Conservation (phyloP, 2,797 vertebrate genomes). For the Parotocinclus haroldoi region DNA sequence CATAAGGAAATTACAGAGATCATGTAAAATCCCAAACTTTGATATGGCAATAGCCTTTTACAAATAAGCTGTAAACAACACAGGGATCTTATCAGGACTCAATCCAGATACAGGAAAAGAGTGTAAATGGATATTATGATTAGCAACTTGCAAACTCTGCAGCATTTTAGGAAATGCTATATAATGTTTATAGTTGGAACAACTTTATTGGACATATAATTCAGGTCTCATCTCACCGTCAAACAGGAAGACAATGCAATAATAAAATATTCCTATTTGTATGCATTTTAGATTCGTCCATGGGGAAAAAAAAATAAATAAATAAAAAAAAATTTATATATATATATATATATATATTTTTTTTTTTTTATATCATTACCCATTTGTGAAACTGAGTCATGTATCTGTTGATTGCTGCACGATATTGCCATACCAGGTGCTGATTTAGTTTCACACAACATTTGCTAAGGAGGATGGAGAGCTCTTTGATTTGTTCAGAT, state of each 20-base stretch:
- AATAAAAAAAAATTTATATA: too few species aligned
- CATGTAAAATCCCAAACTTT: too few species aligned
- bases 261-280: too few species aligned
- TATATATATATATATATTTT: too few species aligned
- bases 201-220: neutral
- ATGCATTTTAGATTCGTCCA: constrained; percentile 14
- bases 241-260: neutral
- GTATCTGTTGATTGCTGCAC: constrained; percentile 39
- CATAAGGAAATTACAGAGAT: too few species aligned
- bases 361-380: constrained; percentile 32
- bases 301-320: constrained; percentile 1
- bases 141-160: too few species aligned
- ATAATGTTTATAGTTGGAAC: neutral
- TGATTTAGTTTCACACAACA: constrained; percentile 39
- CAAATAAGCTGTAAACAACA: too few species aligned
- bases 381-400: constrained; percentile 39
- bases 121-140: too few species aligned
- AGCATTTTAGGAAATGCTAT: too few species aligned
- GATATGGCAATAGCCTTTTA: too few species aligned
- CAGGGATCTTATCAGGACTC: too few species aligned
- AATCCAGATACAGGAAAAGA: too few species aligned
- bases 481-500: constrained; percentile 25
- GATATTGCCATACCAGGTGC: constrained; percentile 43
- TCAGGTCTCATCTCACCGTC: constrained; percentile 1
- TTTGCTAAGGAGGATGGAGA: constrained; percentile 37